Evolutionary conservation across 2,797 vertebrate species (phyloP).

Genomic region (Neosilurus mollespiculum): DNA sequence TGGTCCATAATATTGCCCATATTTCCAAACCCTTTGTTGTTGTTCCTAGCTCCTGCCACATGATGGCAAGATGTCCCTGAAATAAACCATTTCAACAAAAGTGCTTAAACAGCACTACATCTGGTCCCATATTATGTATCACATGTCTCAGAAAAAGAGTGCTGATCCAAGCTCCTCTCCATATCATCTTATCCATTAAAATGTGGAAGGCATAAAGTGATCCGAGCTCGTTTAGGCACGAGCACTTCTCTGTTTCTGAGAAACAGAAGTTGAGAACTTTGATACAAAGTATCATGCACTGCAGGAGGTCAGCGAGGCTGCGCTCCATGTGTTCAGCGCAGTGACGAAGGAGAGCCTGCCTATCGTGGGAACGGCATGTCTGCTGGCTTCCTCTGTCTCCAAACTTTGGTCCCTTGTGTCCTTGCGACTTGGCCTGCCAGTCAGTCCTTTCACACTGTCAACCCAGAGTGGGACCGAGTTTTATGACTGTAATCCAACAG

Average conservation of each 20-base stretch:
- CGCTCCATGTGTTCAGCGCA: slow-evolving; percentile 69
- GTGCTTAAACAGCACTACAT: background rate
- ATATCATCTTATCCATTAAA: slow-evolving; percentile 30
- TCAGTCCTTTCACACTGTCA: slow-evolving; percentile 6
- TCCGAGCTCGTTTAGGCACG: slow-evolving; percentile 2
- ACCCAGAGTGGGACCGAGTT: background rate
- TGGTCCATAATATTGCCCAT: background rate
- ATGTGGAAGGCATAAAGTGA: slow-evolving; percentile 29
- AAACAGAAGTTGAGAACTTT: slow-evolving; percentile 35
- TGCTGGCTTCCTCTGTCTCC: slow-evolving; percentile 66
- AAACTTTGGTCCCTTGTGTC: slow-evolving; percentile 50
- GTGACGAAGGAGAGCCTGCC: background rate
- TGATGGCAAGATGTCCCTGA: slow-evolving; percentile 25
- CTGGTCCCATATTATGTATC: slow-evolving; percentile 31
- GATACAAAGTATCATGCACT: slow-evolving; percentile 16
- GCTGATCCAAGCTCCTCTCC: slow-evolving; percentile 13
- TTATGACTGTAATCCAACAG: slow-evolving; percentile 59
- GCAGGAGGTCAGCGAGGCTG: slow-evolving; percentile 73
- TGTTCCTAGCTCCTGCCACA: slow-evolving; percentile 13
- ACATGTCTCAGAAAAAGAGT: slow-evolving; percentile 18
- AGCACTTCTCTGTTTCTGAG: slow-evolving; percentile 20
- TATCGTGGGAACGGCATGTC: slow-evolving; percentile 37
- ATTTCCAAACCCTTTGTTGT: background rate
- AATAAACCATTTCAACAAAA: background rate
- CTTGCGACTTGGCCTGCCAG: background rate